Evolutionary conservation across 2,113 vertebrate genomes (phyloP).

Genomic region (Eulemur macaco): DNA sequence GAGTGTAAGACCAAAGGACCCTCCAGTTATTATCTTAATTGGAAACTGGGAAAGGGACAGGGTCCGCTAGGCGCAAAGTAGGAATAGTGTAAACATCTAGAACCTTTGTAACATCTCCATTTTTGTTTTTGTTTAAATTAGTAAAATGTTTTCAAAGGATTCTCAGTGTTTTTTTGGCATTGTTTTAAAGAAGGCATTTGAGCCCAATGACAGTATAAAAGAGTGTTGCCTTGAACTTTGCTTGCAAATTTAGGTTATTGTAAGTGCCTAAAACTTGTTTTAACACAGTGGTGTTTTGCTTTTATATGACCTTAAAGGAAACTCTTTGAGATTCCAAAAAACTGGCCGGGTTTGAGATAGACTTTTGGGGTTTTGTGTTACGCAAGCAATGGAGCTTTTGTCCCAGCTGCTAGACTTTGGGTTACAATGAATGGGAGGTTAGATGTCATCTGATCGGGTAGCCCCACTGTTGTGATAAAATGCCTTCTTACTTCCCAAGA

Average conservation of each 20-base stretch:
- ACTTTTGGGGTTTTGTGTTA: slow-evolving; percentile 60
- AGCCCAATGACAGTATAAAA: neutral
- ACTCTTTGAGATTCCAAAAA: slow-evolving; percentile 40
- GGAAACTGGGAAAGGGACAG: neutral
- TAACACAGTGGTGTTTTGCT: slow-evolving; percentile 23
- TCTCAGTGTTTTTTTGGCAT: neutral
- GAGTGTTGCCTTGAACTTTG: neutral
- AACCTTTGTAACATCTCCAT: neutral
- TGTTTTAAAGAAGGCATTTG: neutral
- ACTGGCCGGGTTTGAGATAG: neutral
- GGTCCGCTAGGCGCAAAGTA: neutral
- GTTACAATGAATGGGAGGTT: neutral
- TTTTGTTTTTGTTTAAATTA: neutral
- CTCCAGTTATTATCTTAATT: neutral
- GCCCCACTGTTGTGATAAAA: slow-evolving; percentile 69
- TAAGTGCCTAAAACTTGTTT: slow-evolving; percentile 41
- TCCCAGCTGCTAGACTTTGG: neutral
- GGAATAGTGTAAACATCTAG: neutral
- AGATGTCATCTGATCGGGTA: slow-evolving; percentile 26
- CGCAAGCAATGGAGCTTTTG: slow-evolving; percentile 51
- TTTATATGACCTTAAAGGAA: slow-evolving; percentile 59
- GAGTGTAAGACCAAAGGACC: neutral
- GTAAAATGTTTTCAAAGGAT: neutral
- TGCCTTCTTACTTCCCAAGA: slow-evolving; percentile 70
- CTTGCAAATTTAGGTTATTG: neutral